Conservation (phyloP, 2,888 invertebrate species). For the Xestia sexstrigata region DNA sequence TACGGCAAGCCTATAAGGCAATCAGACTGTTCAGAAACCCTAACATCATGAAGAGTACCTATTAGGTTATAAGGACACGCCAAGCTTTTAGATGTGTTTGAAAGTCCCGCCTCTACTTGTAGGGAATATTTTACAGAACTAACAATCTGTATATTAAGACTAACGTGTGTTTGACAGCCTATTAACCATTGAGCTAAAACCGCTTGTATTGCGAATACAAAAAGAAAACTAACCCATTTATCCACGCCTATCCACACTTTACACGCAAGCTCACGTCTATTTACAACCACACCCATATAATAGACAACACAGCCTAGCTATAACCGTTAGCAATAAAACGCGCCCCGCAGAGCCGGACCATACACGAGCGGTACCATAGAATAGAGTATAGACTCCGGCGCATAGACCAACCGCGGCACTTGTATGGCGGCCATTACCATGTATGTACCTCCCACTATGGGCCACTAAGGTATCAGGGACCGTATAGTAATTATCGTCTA, state of each 20-base stretch:
- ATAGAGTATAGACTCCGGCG: conserved; percentile 9
- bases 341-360: conserved; percentile 17
- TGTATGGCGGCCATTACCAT: conserved; percentile 41
- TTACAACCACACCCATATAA: conserved; percentile 26
- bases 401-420: conserved; percentile 51
- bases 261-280: conserved; percentile 17
- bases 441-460: conserved; percentile 38
- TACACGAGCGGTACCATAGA: neutral
- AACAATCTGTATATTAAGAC: no score
- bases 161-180: neutral
- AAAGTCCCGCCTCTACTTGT: no score
- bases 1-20: no score
- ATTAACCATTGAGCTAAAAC: neutral
- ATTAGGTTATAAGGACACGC: no score
- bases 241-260: neutral
- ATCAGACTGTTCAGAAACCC: no score
- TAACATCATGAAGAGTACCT: no score
- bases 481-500: conserved; percentile 35
- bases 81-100: no score
- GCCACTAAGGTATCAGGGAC: conserved; percentile 21
- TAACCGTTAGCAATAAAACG: conserved; percentile 46
- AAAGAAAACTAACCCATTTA: neutral
- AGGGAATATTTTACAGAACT: no score
- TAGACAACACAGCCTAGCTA: conserved; percentile 16
- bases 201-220: neutral